Conservation (phyloP, 2,113 vertebrate genomes). For the Oncorhynchus keta region DNA sequence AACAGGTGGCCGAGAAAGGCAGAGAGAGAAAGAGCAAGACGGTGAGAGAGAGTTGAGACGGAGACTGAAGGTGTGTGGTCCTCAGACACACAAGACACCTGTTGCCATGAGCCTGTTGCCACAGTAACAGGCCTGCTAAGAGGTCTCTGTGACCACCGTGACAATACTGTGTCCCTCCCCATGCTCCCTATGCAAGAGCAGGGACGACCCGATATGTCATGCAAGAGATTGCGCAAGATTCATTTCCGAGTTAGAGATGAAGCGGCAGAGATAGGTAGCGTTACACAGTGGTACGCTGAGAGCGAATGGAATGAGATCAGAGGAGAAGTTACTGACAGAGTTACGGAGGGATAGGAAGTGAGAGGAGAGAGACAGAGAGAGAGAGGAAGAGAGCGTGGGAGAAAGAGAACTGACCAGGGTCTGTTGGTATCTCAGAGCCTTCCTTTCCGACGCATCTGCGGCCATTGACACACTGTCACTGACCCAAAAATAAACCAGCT, state of each 20-base stretch:
- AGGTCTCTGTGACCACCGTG: too few relatives aligned
- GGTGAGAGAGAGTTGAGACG: slow-evolving; percentile 2
- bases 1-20: slow-evolving; percentile 47
- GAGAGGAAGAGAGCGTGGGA: neutral
- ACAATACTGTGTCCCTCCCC: neutral
- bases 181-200: neutral
- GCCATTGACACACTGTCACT: slow-evolving; percentile 84
- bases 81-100: neutral
- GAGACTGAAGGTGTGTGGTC: neutral
- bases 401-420: slow-evolving; percentile 77
- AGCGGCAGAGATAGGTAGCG: neutral
- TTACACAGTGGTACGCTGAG: neutral
- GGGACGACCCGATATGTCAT: too few relatives aligned
- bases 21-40: neutral
- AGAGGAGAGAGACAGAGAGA: neutral
- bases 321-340: too few relatives aligned
- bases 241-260: neutral
- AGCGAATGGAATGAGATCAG: too few relatives aligned
- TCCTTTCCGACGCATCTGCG: slow-evolving; percentile 81
- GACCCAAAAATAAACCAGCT: slow-evolving; percentile 77
- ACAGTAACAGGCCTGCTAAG: too few relatives aligned
- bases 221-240: neutral
- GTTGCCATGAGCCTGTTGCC: too few relatives aligned
- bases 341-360: neutral
- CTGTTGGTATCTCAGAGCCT: slow-evolving; percentile 82